These are phyloP conservation scores for Amphibalanus amphitrite DNA, from an alignment of 1,140 invertebrate species.

Conservation along the genomic window DNA sequence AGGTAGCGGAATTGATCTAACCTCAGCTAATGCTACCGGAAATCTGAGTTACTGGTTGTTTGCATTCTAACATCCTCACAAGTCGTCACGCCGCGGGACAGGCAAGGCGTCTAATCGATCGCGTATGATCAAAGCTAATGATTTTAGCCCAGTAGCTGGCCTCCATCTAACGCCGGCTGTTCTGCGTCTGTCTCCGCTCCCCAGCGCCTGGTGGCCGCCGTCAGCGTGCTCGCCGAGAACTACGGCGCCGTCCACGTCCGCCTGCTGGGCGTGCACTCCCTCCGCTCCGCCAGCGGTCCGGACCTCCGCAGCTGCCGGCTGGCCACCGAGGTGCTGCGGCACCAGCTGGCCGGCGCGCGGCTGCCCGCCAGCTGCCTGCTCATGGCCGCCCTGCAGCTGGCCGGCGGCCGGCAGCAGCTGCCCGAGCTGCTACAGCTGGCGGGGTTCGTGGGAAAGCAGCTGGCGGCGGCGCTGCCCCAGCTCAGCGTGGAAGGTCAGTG, in stretches of 20 bases:
- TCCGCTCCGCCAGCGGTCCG: background rate
- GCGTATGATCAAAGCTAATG: no score
- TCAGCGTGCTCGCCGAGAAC: slow-evolving; percentile 6
- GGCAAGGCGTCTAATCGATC: no score
- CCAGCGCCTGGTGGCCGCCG: background rate
- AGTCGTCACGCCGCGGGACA: no score
- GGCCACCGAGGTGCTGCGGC: background rate
- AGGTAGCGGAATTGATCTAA: no score
- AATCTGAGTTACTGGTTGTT: no score
- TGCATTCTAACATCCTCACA: no score
- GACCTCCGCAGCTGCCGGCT: background rate
- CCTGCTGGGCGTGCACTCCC: background rate
- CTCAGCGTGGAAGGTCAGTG: background rate
- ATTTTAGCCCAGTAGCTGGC: no score
- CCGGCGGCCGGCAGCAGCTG: background rate
- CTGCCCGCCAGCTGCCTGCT: background rate
- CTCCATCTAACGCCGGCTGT: no score
- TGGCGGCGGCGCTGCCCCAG: background rate
- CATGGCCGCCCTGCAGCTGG: background rate
- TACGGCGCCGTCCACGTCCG: background rate
- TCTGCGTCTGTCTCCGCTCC: no score
- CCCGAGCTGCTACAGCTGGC: background rate
- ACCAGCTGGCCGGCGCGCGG: background rate
- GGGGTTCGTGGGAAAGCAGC: background rate
- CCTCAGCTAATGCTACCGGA: no score